Conservation (phyloP, 2,113 vertebrate genomes). For the Anarhynchus alexandrinus region DNA sequence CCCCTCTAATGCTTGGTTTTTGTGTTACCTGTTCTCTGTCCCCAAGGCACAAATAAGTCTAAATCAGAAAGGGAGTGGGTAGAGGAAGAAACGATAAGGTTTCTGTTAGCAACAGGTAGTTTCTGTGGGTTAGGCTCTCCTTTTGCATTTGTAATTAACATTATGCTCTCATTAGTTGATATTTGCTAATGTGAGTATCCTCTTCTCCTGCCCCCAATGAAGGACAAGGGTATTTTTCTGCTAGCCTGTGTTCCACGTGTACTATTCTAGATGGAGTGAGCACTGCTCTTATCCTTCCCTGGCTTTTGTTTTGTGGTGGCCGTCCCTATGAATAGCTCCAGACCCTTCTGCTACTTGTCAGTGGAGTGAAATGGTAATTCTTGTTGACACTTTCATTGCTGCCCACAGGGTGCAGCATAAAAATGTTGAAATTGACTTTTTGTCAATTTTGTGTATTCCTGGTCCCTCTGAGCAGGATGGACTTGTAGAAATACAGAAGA, state of each 20-base stretch:
- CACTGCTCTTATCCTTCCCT: neutral
- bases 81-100: neutral
- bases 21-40: neutral
- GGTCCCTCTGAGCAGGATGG: neutral
- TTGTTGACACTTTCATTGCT: slow-evolving; percentile 6
- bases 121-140: neutral
- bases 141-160: neutral
- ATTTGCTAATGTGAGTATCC: neutral
- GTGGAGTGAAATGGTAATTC: neutral
- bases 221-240: neutral
- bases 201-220: neutral
- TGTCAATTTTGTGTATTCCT: neutral
- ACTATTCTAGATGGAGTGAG: neutral
- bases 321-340: slow-evolving; percentile 1
- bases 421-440: neutral
- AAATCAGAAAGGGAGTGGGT: neutral
- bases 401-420: neutral
- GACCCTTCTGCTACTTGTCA: neutral
- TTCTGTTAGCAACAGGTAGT: slow-evolving; percentile 15
- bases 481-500: neutral
- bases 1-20: neutral
- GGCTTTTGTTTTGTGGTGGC: slow-evolving; percentile 16
- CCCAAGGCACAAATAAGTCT: neutral
- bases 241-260: neutral
- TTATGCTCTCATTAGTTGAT: neutral